Conservation (phyloP, 2,797 vertebrate genomes). For the Cephalopachus bancanus region DNA sequence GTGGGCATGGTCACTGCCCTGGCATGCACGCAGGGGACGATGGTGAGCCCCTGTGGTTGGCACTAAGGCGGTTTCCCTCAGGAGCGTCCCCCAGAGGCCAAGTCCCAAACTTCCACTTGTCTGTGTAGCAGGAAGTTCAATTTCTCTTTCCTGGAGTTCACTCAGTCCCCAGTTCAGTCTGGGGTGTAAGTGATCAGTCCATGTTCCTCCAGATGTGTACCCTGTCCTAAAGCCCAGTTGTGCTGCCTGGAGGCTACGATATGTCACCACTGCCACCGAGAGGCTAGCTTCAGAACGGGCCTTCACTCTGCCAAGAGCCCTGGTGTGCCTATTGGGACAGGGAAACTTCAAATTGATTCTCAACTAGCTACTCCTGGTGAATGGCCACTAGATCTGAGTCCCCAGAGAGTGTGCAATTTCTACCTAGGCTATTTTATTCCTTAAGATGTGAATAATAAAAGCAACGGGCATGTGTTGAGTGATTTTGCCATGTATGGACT, state of each 20-base stretch:
- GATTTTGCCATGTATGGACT: not conserved
- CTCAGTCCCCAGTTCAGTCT: not conserved
- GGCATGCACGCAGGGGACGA: rapidly evolving
- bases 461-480: not conserved
- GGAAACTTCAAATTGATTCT: not conserved
- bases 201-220: not conserved
- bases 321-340: not conserved
- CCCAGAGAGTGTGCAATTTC: not conserved
- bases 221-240: not conserved
- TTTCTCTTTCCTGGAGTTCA: not conserved
- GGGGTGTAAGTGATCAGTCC: not conserved
- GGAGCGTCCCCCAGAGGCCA: not conserved
- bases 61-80: not conserved
- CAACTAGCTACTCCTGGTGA: not conserved
- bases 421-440: not conserved
- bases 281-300: not conserved
- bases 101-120: not conserved
- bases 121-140: not conserved
- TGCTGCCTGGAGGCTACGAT: not conserved
- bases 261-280: not conserved
- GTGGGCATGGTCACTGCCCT: not conserved
- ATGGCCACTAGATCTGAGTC: not conserved
- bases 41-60: not conserved
- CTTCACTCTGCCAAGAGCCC: not conserved
- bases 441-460: not conserved